Conservation (phyloP, 2,113 vertebrate genomes). For the Silurus meridionalis region DNA sequence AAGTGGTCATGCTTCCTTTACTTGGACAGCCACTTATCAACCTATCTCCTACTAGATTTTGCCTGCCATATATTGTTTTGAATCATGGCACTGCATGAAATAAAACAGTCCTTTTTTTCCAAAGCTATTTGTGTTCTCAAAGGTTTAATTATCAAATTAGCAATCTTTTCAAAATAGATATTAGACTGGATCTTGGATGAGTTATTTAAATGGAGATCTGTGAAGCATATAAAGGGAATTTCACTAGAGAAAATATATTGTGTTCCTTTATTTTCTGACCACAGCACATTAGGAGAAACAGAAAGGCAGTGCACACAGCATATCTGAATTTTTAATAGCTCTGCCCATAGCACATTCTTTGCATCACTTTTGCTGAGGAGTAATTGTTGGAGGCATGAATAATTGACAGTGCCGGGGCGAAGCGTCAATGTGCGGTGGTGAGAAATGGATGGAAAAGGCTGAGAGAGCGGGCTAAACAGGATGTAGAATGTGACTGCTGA, state of each 20-base stretch:
- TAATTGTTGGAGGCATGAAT: constrained; percentile 38
- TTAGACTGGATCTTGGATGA: background rate
- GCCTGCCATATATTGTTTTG: background rate
- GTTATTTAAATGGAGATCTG: background rate
- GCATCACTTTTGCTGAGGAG: constrained; percentile 39
- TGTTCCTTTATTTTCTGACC: background rate
- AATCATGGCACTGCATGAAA: background rate
- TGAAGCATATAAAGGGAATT: background rate
- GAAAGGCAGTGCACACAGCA: background rate
- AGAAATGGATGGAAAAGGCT: constrained; percentile 44
- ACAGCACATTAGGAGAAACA: constrained; percentile 25
- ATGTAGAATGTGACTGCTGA: constrained; percentile 32
- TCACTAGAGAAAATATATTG: background rate
- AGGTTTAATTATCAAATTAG: background rate
- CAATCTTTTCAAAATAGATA: background rate
- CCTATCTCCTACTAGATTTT: background rate
- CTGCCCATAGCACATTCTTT: constrained; percentile 37
- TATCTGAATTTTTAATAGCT: constrained; percentile 31
- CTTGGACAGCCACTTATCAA: background rate
- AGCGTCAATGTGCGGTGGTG: constrained; percentile 27
- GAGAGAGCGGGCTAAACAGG: constrained; percentile 42
- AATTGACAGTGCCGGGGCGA: constrained; percentile 39
- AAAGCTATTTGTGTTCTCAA: background rate
- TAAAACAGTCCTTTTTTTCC: background rate
- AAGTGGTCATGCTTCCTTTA: background rate